Evolutionary conservation across 2,797 vertebrate species (phyloP), one percentile per base, ranked within the genome.

Genomic region (Tragopan temminckii): DNA sequence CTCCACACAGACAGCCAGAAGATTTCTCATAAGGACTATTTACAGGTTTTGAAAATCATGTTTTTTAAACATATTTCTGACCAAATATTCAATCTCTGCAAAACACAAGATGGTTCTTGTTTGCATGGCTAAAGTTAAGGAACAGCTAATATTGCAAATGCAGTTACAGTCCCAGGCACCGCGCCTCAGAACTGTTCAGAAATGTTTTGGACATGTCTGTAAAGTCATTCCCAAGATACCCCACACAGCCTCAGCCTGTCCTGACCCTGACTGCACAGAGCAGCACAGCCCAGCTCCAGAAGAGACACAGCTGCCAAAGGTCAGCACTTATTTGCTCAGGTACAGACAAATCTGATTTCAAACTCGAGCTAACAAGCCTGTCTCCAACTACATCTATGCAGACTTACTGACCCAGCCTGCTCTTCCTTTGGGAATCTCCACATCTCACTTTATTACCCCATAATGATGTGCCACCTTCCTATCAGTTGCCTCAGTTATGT

Each of bases 281-380:
- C 31, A 48, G 36, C 90, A 70, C 72, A 91, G 69, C 36, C 17
- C 62, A 80, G 72, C 53, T 83, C 31, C 59, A 42, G 12, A 50
- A 75, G 59, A 82, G 75, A 85, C 0, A 7, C 4, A 24, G 10
- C 24, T 48, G 52, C 11, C 52, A 70, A 40, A 89, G 57, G 61
- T 33, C 58, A 88, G 53, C 67, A 74, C 67, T 84, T 74, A 43
- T 68, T 84, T 29, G 63, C 57, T 85, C 7, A 2, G 69, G 80
- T 11, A 57, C 18, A 66, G 23, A 75, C 42, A 66, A 5, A 9
- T 55, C 68, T 31, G 25, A 59, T 82, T 79, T 66, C 74, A 62
- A 79, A 86, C 24, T 86, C 27, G n/a, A 80, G 64, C 83, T 85
- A 80, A 70, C 40, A 80, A 89, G 61, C 57, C 11, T 53, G 23